phyloP scores from a whole-genome alignment of 23 tunicate genomes.

The Oikopleura albicans region DNA sequence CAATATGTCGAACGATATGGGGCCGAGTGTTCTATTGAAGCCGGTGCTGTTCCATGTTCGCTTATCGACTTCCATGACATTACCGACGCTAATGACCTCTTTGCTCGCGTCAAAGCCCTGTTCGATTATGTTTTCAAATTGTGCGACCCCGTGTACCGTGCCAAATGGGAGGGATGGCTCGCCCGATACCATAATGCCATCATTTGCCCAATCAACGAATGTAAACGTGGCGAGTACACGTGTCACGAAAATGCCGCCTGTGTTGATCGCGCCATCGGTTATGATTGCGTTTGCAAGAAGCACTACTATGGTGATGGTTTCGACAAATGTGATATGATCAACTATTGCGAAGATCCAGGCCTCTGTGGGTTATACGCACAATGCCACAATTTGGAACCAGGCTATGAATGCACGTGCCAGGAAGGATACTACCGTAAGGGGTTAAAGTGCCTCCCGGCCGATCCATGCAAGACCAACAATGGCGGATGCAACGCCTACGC shows the following conservation, averaged over 20 bases:
- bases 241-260: neutral
- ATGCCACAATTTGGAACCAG: neutral
- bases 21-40: constrained; percentile 10
- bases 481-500: neutral
- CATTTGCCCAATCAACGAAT: neutral
- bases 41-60: neutral
- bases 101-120: neutral
- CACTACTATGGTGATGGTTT: neutral
- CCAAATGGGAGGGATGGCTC: neutral
- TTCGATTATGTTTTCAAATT: neutral
- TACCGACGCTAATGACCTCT: neutral
- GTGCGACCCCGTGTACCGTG: neutral
- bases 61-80: neutral
- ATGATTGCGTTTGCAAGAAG: neutral
- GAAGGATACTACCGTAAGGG: neutral
- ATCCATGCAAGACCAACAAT: neutral
- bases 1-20: neutral
- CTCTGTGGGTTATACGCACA: neutral
- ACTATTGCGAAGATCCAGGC: neutral
- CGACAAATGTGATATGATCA: neutral
- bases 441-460: neutral
- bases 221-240: neutral
- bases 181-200: neutral
- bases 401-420: neutral
- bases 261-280: neutral